A percentile compares a stretch with the other conserved stretches of the same genome.
phyloP scores from a whole-genome alignment of 1,140 invertebrate species.

The Batillaria attramentaria region DNA sequence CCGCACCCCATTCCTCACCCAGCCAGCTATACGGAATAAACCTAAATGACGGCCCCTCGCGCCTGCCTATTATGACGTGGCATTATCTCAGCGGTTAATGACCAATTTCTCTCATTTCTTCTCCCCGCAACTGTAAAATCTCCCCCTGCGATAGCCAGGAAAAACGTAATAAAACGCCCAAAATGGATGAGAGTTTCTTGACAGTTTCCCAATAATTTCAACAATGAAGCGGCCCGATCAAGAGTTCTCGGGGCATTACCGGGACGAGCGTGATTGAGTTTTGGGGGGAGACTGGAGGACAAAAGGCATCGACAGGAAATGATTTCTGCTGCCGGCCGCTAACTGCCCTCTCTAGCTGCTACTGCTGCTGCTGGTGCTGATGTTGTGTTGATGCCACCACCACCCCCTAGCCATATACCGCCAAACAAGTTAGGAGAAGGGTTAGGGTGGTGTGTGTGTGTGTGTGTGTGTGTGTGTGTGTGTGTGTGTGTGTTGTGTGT shows the following conservation, averaged over 20 bases:
- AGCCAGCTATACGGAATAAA: slow-evolving; percentile 12
- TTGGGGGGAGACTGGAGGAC: slow-evolving; percentile 19
- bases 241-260: slow-evolving; percentile 30
- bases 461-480: no score
- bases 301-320: slow-evolving; percentile 37
- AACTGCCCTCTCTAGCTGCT: no score
- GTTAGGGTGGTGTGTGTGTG: no score
- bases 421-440: no score
- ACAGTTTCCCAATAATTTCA: slow-evolving; percentile 46
- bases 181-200: slow-evolving; percentile 43
- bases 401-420: no score
- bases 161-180: slow-evolving; percentile 45
- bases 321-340: slow-evolving; percentile 35
- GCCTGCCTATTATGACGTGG: slow-evolving; percentile 33
- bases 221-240: slow-evolving; percentile 39
- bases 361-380: no score
- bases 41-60: slow-evolving; percentile 30
- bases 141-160: slow-evolving; percentile 30
- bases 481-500: no score
- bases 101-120: slow-evolving; percentile 43
- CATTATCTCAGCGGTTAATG: slow-evolving; percentile 42
- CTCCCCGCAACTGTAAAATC: slow-evolving; percentile 39
- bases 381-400: no score
- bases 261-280: slow-evolving; percentile 34
- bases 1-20: slow-evolving; percentile 32